Conservation (phyloP, 30 jellyfish, hydroid and myxozoan genomes). For the Cassiopea xamachana region DNA sequence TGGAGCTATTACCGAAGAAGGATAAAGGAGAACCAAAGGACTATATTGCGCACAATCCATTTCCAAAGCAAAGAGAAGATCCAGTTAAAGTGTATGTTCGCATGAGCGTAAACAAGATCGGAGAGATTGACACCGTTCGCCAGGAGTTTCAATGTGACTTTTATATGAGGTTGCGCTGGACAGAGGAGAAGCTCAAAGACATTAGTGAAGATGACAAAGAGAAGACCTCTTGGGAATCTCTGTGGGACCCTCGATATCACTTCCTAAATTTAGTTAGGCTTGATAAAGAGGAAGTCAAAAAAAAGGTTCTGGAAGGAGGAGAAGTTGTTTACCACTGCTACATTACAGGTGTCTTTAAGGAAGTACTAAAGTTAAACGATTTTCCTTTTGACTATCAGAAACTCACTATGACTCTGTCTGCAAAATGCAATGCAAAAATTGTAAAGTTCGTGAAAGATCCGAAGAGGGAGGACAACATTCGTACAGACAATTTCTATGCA, state of each 20-base stretch:
- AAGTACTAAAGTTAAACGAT: conserved; percentile 34
- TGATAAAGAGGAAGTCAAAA: conserved; percentile 10
- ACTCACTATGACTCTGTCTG: conserved; percentile 18
- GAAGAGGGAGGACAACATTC: no score
- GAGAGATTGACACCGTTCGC: conserved; percentile 59
- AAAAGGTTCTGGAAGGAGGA: no score
- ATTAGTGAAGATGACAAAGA: background rate
- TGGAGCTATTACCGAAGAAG: background rate
- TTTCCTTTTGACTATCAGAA: conserved; percentile 70
- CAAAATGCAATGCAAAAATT: no score
- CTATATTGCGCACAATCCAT: conserved; percentile 31
- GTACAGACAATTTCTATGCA: no score
- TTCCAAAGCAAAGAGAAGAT: conserved; percentile 24
- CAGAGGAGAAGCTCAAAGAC: conserved; percentile 11
- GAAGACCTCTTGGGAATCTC: conserved; percentile 19
- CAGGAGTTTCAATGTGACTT: conserved; percentile 55
- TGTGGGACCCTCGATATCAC: conserved; percentile 67
- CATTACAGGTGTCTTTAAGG: conserved; percentile 57
- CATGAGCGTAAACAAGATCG: conserved; percentile 32
- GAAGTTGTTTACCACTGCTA: conserved; percentile 40
- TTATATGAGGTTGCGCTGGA: conserved; percentile 60
- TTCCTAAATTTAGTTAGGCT: conserved; percentile 28
- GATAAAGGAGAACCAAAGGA: background rate
- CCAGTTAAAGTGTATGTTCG: conserved; percentile 45
- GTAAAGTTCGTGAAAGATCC: no score